Evolutionary conservation across 2,113 vertebrate species (phyloP).

Genomic region (Scophthalmus maximus): DNA sequence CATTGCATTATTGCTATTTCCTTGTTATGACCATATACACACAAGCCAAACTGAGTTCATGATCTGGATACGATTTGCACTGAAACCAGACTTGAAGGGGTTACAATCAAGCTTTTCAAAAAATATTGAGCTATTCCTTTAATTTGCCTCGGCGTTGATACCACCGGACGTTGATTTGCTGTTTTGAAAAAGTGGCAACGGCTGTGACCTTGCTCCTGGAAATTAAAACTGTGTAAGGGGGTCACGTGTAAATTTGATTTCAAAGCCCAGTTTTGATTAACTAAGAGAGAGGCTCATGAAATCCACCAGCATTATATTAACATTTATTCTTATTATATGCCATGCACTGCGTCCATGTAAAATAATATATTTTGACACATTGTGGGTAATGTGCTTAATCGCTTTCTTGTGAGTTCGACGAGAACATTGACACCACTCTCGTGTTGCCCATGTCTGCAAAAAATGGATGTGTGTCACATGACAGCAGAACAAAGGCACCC

Average conservation of each 20-base stretch:
- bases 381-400: neutral
- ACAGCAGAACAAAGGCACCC: neutral
- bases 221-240: neutral
- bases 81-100: slow-evolving; percentile 6
- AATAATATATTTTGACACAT: neutral
- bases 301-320: slow-evolving; percentile 57
- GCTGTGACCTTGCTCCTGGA: slow-evolving; percentile 15
- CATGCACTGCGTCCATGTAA: slow-evolving; percentile 21
- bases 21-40: neutral
- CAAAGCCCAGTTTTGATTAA: slow-evolving; percentile 13
- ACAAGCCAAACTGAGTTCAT: slow-evolving; percentile 17
- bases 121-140: neutral
- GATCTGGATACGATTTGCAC: slow-evolving; percentile 1
- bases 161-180: slow-evolving; percentile 3
- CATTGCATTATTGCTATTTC: neutral
- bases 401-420: neutral
- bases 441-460: no score
- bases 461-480: neutral
- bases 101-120: neutral
- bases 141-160: slow-evolving; percentile 30
- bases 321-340: neutral
- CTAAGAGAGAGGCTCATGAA: slow-evolving; percentile 3
- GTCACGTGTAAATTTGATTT: neutral
- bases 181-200: slow-evolving; percentile 10
- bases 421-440: neutral